Evolutionary conservation across 30 jellyfish, hydroid and myxozoan species (phyloP), one percentile per base, ranked within the genome.

Genomic region (Cassiopea xamachana): DNA sequence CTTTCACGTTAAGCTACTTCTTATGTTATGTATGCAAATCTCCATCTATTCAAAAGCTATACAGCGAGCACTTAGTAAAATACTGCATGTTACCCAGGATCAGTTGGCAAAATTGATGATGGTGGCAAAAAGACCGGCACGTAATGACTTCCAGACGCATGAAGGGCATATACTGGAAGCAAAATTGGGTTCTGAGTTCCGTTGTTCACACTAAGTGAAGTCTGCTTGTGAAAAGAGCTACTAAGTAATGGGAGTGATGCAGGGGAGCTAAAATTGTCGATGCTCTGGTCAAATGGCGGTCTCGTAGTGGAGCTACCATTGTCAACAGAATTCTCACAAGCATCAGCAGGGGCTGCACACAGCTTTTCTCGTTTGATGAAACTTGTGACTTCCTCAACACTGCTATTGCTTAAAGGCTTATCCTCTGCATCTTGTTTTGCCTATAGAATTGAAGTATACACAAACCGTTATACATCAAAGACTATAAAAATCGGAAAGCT

Each of bases 51-150:
- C 39, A 27, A 27, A 27, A 27, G 39, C 39, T 27, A 27, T 27
- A 27, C 39, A 27, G 39, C 39, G 39, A 27, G 39, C 39, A 27
- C 39, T 27, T 27, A 27, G 39, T 55, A 10, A 55, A 10, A 55
- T 55, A 10, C 7, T 55, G 64, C 64, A 27, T 27, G 64, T 55
- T 55, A 55, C 12, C 64, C 44, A 4, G 89, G 19, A n/a, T 13
- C 68, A 44, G 87, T 17, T 2, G 89, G 82, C 19, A 81, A 68
- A 4, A 88, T 77, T 15, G 90, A 75, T 1, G 85, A 27, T 13
- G 96, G 96, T 8, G 96, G 96, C 55, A 88, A 48, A 15, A 88
- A 49, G 27, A 88, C 96, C 2, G 96, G 96, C 27, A 88, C 96
- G 48, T 88, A 88, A 46, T 80, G 96, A 1, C 91, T 78, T 0